Base-by-base conservation (phyloP, 2,888 invertebrate species). In the Crematogaster levior region DNA sequence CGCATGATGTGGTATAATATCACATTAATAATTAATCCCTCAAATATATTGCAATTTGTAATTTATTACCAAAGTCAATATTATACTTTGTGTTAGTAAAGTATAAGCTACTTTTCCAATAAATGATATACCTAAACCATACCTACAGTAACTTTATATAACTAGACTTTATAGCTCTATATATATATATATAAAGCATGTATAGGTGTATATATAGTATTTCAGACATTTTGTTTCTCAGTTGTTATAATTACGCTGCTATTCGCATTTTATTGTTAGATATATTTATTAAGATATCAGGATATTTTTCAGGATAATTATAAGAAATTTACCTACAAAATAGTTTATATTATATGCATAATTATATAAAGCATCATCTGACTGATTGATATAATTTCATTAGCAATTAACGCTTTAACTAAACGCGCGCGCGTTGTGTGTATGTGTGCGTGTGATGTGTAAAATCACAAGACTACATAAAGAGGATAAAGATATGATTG, bases 21-120 rank as follows among this genome's bases (percentile, higher is more conserved):
- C 18, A 12, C 15, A 10, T n/a, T n/a, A n/a, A n/a, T 68, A 43
- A 77, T 40, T 65, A 75, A 46, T 58, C 43, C 12, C 18, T 34
- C 6, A 21, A 79, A 43, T 56, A 68, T 30, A 37, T 51, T 18
- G 10, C 5, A n/a, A 70, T 56, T 30, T 30, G 27, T n/a, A 77
- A 21, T 56, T 77, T 68, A 79, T 58, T 7, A 43, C 2, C 6
- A n/a, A 6, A 40, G 3, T 3, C 18, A 21, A 43, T 66, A 40
- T 21, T 77, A 43, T 10, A 40, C 5, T 21, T 5, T 56, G 43
- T 5, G 24, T 48, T 0, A 21, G 4, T 43, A 48, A 48, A 56
- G 2, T 46, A 46, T 27, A 12, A 48, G 18, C 18, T 34, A n/a
- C 12, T 63, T 30, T 74, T 43, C 2, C 30, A 53, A 40, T 65